Base-by-base conservation (phyloP, 2,888 invertebrate genomes). In the Dynastes maya region DNA sequence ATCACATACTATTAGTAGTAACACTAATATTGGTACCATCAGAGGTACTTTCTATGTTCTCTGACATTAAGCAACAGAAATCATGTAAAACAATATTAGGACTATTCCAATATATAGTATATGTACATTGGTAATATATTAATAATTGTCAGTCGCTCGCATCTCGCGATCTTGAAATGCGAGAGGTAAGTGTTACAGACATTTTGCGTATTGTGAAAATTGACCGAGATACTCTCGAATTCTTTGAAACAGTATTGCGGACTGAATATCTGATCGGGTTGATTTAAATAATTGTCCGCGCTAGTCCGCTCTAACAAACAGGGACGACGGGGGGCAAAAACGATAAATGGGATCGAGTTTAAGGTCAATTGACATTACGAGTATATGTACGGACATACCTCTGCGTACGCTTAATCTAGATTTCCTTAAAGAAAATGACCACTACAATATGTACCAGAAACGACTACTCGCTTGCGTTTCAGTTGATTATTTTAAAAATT, bases 281-380 rank as follows among this genome's bases (percentile, higher is more conserved):
- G 55, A 77, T 77, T 77, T 77, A 68, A 77, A 77, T 77, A 77
- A 77, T 77, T 70, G 77, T 37, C 77, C 51, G 32, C 55, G 53
- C 55, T 27, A 71, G 32, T 71, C 16, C 71, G 55, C 55, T 71
- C 71, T 55, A 71, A 53, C 70, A 70, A 70, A 71, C 71, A 55
- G 32, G 55, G 71, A 71, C 29, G 76, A 45, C 64, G 51, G 51
- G 76, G 11, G 53, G 64, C 53, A 65, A 53, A 76, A 76, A 51
- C 65, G 64, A 67, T 76, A 76, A 76, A 64, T 76, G 76, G 40
- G 67, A 76, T 16, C 65, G 64, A 53, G 51, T 76, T 64, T 76
- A 65, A 76, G 76, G 76, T 76, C 76, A 76, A 55, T 76, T 76
- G 76, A 76, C 76, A 67, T 40, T 64, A 51, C 61, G n/a, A 37